Percentiles rank a stretch among this genome's conserved stretches.
Conservation (phyloP, 2,797 vertebrate species). For the Onychomys torridus region DNA sequence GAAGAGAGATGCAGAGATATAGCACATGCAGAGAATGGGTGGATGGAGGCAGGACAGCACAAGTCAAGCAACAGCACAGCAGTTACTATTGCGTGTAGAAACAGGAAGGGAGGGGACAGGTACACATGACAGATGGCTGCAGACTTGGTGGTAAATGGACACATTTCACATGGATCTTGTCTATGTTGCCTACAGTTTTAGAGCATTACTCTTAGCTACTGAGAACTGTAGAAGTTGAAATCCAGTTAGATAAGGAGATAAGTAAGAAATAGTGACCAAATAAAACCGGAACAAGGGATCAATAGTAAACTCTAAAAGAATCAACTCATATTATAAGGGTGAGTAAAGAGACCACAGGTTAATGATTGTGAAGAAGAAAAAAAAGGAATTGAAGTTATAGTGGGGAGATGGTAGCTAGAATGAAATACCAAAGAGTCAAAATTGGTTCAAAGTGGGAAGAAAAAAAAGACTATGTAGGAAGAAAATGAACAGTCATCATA, state of each 20-base stretch:
- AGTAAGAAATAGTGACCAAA: not conserved
- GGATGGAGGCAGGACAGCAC: not conserved
- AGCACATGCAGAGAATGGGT: not conserved
- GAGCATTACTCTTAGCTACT: not conserved
- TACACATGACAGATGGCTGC: not conserved
- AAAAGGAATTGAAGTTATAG: not conserved
- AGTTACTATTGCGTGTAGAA: not conserved
- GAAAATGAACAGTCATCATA: not conserved
- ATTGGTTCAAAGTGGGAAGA: not conserved
- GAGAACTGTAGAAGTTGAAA: not conserved
- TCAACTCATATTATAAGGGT: not conserved
- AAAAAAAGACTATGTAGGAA: not conserved
- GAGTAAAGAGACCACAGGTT: not conserved
- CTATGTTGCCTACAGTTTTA: not conserved
- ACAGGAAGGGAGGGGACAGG: not conserved
- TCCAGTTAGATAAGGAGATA: conserved; percentile 4
- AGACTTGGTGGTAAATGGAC: not conserved
- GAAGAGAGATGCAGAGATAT: not conserved
- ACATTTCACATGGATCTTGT: not conserved
- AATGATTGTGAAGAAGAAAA: not conserved
- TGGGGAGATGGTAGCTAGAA: not conserved
- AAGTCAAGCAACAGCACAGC: not conserved
- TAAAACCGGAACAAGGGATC: not conserved
- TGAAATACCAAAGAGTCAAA: not conserved
- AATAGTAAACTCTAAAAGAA: not conserved